phyloP scores from a whole-genome alignment of 2,113 vertebrate genomes.

The Cavia aperea region DNA sequence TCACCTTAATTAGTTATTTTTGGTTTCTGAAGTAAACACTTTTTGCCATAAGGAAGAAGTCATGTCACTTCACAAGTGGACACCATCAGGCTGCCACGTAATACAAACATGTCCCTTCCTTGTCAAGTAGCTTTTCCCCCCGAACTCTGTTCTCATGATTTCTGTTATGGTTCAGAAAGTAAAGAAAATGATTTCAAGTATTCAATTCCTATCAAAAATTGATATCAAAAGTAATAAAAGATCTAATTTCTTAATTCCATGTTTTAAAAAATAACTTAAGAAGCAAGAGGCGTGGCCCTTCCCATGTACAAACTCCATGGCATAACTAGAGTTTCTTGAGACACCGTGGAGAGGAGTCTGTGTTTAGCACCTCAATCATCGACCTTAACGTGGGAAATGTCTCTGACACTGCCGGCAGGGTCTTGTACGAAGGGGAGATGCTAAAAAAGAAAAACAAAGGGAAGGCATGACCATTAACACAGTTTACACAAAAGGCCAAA shows the following conservation, averaged over 20 bases:
- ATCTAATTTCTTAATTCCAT: conserved; percentile 63
- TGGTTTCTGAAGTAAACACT: conserved; percentile 43
- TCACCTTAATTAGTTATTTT: conserved; percentile 18
- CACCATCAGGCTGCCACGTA: neutral
- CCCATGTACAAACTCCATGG: conserved; percentile 72
- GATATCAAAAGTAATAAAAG: conserved; percentile 71
- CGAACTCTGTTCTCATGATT: conserved; percentile 48
- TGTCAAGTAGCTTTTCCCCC: neutral
- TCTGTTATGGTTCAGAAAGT: conserved; percentile 41
- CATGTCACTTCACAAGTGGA: neutral
- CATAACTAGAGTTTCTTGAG: conserved; percentile 81
- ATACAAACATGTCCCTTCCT: neutral
- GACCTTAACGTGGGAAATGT: conserved; percentile 90
- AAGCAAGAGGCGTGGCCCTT: conserved; percentile 65
- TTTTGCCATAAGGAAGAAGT: conserved; percentile 14
- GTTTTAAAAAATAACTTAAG: conserved; percentile 77
- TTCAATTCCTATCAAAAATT: conserved; percentile 65
- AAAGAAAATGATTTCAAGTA: conserved; percentile 70
- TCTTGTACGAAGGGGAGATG: conserved; percentile 91
- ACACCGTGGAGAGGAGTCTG: conserved; percentile 90
- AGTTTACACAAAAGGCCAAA: neutral
- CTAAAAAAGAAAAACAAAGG: conserved; percentile 74
- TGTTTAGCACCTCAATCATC: conserved; percentile 96
- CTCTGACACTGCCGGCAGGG: conserved; percentile 91
- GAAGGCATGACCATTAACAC: neutral